Base-by-base conservation (phyloP, 2,113 vertebrate species). In the Chaetodon trifascialis region DNA sequence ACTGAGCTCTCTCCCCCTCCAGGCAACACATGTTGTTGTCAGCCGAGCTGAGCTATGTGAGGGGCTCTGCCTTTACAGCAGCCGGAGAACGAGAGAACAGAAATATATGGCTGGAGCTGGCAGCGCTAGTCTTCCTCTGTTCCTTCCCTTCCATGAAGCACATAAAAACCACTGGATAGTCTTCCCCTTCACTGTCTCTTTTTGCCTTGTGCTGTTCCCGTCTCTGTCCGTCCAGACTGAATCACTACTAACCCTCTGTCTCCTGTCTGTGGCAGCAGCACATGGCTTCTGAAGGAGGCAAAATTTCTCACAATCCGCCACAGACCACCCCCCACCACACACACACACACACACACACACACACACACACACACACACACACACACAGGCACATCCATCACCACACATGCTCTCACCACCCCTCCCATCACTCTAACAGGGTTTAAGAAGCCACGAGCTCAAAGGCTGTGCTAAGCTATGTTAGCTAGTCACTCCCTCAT, bases 21-120 rank as follows among this genome's bases (percentile, higher is more conserved):
- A 86, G 83, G 90, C 85, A 80, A 76, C 91, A 92, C 85, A 86
- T 83, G 86, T 86, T 86, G 80, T 83, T 88, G 89, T 92, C 91
- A 92, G 82, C 78, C 38, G n/a, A 36, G 81, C 83, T 73, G 87
- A 88, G 83, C 89, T 82, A 76, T 89, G 79, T 79, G 80, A 52
- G 67, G 74, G 68, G 52, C 73, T 75, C 73, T 62, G 67, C 68
- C 82, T 83, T 90, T 88, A 84, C 84, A 80, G 86, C 90, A 89
- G 76, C 67, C 30, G 3, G 34, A 72, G 47, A 64, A 38, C 55
- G 51, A 25, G 44, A 62, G 21, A 64, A n/a, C 66, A 60, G 42
- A 65, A 75, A 76, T 58, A 70, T 60, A 67, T 66, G 64, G 56
- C 47, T 52, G 5, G n/a, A 83, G 73, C 83, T 76, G 73, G 79